Evolutionary conservation across 1,140 invertebrate species (phyloP), one percentile per base, ranked within the genome.

Genomic region (Pachypsylla venusta): DNA sequence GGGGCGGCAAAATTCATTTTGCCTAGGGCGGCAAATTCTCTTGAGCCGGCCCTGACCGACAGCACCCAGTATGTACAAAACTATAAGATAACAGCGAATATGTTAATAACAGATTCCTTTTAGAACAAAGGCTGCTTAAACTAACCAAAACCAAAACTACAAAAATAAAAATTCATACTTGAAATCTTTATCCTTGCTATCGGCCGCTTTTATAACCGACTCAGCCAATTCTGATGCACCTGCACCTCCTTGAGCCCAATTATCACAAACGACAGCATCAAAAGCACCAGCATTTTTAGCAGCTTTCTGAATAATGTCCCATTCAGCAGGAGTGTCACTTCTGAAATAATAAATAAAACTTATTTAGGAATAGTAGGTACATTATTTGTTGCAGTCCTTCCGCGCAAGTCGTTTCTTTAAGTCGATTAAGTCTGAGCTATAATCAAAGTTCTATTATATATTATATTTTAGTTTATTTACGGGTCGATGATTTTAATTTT

Each of bases 161-260:
- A 35, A 35, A 16, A 10, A 10, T 35, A 16, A 35, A 10, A 10
- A 39, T 28, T 3, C 56, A 40, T 59, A 66, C 64, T 61, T 56
- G 62, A 66, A 66, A 19, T 71, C 53, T 72, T 79, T 24, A 30
- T 61, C 19, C 0, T 76, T 70, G 61, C 76, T 65, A 19, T 79
- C 69, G 63, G 84, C 86, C 1, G 91, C 93, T 13, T 73, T 75
- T 53, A 88, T 81, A 1, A 99, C 85, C 14, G 93, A 87, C 57
- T 90, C 81, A 0, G 93, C 94, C 19, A 99, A 75, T 7, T 84
- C 79, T 1, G 80, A 60, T 0, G 94, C 95, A 20, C 97, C 97
- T 4, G 73, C 71, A 5, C 96, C 93, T 63, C 96, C 97, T 64
- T 85, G 73, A 0, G 87, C 81, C 91, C 92, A 99, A 71, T 98